A percentile compares a stretch with the other conserved stretches of the same genome.
phyloP scores from a whole-genome alignment of 1,140 invertebrate species.

The Halotydeus destructor region DNA sequence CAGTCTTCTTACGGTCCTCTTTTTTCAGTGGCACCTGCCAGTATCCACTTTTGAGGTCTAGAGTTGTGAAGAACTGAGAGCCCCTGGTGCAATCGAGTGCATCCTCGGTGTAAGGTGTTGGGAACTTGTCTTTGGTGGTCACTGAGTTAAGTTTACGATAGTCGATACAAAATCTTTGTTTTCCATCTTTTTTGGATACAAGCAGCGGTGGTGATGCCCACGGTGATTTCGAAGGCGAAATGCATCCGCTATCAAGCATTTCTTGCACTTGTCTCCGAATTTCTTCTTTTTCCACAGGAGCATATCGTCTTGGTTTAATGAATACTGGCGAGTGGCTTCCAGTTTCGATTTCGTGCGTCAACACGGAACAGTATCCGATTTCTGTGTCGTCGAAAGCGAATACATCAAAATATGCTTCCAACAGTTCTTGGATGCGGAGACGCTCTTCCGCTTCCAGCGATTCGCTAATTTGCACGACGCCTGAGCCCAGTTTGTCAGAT shows the following conservation, averaged over 20 bases:
- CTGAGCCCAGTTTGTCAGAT: too few species aligned
- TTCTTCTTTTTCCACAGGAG: constrained; percentile 6
- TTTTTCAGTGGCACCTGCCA: constrained; percentile 22
- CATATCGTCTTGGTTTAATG: constrained; percentile 8
- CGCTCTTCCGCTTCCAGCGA: too few species aligned
- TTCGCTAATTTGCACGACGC: too few species aligned
- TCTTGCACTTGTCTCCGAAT: constrained; percentile 15
- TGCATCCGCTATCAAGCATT: constrained; percentile 14
- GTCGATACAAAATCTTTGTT: constrained; percentile 6
- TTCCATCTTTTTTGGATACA: constrained; percentile 12
- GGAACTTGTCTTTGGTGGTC: constrained; percentile 10
- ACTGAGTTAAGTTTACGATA: constrained; percentile 13
- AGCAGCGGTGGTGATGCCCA: constrained; percentile 16
- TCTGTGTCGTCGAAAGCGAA: too few species aligned
- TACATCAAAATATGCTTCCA: too few species aligned
- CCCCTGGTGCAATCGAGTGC: constrained; percentile 22
- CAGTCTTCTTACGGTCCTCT: too few species aligned
- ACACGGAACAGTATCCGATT: constrained; percentile 16
- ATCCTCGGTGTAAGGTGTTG: constrained; percentile 27
- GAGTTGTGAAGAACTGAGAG: constrained; percentile 23
- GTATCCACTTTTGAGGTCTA: constrained; percentile 25
- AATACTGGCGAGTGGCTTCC: constrained; percentile 16
- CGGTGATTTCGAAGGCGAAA: constrained; percentile 14
- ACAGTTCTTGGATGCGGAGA: too few species aligned
- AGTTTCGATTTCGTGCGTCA: constrained; percentile 19